Evolutionary conservation across 64 coral and sea anemone species (phyloP).

Genomic region (Cladopsammia gracilis): DNA sequence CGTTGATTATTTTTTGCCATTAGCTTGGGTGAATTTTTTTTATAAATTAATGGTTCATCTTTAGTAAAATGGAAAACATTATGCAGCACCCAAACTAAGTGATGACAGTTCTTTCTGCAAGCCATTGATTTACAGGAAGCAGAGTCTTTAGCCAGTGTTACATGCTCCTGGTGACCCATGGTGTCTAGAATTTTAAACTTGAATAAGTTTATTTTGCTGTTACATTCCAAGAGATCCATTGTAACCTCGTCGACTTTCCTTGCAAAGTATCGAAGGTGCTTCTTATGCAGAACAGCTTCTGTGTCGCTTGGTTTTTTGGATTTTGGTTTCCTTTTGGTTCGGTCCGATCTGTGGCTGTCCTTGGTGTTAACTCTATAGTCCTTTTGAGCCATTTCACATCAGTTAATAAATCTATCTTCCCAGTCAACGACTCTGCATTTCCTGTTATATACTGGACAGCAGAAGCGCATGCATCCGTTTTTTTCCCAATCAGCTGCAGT

Average conservation of each 20-base stretch:
- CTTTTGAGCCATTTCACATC: conserved; percentile 7
- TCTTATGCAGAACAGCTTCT: neutral
- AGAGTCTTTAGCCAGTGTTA: conserved; percentile 39
- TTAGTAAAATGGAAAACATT: conserved; percentile 50
- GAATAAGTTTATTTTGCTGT: conserved; percentile 5
- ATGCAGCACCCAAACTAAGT: conserved; percentile 59
- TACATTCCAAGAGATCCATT: conserved; percentile 58
- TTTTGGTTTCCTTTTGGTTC: conserved; percentile 16
- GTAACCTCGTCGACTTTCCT: conserved; percentile 40
- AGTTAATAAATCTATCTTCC: neutral
- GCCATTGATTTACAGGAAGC: neutral
- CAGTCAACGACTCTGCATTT: neutral
- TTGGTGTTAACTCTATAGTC: conserved; percentile 34
- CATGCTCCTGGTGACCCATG: conserved; percentile 53
- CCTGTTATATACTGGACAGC: conserved; percentile 37
- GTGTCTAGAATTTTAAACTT: conserved; percentile 60
- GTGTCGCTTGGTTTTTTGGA: conserved; percentile 24
- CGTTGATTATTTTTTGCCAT: conserved; percentile 37
- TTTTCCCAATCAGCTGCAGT: conserved; percentile 43
- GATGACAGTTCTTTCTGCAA: conserved; percentile 46
- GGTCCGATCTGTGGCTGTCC: conserved; percentile 49
- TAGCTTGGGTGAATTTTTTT: conserved; percentile 32
- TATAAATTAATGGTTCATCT: conserved; percentile 55
- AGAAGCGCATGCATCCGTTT: conserved; percentile 33
- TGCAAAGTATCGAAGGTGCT: conserved; percentile 11